phyloP scores from a whole-genome alignment of 2,113 vertebrate genomes.

The Notothenia rossii region DNA sequence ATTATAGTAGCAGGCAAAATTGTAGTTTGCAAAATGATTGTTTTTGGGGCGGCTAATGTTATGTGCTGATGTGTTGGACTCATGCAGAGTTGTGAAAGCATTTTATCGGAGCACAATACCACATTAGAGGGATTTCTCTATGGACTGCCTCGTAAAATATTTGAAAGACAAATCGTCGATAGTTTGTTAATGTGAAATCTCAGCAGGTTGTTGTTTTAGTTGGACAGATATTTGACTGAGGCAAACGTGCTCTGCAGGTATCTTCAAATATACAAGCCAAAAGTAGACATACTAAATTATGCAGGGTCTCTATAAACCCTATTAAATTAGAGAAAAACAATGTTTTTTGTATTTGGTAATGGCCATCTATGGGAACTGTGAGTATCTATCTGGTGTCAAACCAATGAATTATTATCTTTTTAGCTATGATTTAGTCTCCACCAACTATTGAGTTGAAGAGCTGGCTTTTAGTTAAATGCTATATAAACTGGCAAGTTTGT shows the following conservation, averaged over 20 bases:
- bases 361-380: no score
- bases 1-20: slow-evolving; percentile 8
- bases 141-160: slow-evolving; percentile 13
- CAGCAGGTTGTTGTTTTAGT: slow-evolving; percentile 32
- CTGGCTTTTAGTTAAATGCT: neutral
- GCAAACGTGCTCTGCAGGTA: slow-evolving; percentile 2
- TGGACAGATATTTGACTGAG: slow-evolving; percentile 11
- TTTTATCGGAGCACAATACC: slow-evolving; percentile 14
- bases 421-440: neutral
- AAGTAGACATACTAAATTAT: neutral
- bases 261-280: neutral
- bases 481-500: neutral
- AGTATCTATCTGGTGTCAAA: no score
- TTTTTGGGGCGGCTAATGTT: slow-evolving; percentile 18
- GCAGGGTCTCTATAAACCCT: neutral
- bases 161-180: slow-evolving; percentile 38
- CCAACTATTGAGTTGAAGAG: neutral
- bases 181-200: slow-evolving; percentile 4
- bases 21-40: slow-evolving; percentile 14
- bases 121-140: slow-evolving; percentile 25
- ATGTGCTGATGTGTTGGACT: slow-evolving; percentile 47
- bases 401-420: neutral
- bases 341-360: no score
- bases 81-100: slow-evolving; percentile 47
- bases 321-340: no score